A percentile compares a stretch with the other conserved stretches of the same genome.
Conservation (phyloP, 2,797 vertebrate genomes). For the Peromyscus nudipes region DNA sequence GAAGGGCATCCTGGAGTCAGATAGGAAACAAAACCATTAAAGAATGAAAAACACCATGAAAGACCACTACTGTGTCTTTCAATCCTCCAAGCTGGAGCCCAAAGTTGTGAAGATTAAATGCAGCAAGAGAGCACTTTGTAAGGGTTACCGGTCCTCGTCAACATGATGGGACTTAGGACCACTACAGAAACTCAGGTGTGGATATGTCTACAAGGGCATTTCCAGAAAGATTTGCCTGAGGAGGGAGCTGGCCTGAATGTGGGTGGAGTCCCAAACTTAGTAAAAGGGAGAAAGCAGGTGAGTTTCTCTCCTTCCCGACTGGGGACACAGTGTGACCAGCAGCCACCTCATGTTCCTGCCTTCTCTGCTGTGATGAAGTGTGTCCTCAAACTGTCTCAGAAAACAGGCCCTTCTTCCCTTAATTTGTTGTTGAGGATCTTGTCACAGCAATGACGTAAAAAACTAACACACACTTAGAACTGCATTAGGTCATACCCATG, state of each 20-base stretch:
- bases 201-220: neutral
- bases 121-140: neutral
- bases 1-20: neutral
- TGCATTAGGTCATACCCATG: accelerated
- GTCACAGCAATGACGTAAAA: neutral
- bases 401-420: neutral
- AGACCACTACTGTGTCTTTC: neutral
- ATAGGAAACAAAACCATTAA: neutral
- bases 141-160: neutral
- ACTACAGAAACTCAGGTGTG: neutral
- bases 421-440: neutral
- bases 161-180: neutral
- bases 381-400: neutral
- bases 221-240: neutral
- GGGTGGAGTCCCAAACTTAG: neutral
- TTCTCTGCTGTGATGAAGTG: neutral
- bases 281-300: neutral
- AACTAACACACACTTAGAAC: neutral
- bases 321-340: neutral
- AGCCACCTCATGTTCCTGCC: neutral
- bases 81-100: neutral
- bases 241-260: neutral
- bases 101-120: neutral
- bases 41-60: neutral
- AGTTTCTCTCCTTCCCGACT: neutral